A percentile compares a stretch with the other conserved stretches of the same genome.
Evolutionary conservation across 2,797 vertebrate genomes (phyloP).

Genomic region (Gouania willdenowi): DNA sequence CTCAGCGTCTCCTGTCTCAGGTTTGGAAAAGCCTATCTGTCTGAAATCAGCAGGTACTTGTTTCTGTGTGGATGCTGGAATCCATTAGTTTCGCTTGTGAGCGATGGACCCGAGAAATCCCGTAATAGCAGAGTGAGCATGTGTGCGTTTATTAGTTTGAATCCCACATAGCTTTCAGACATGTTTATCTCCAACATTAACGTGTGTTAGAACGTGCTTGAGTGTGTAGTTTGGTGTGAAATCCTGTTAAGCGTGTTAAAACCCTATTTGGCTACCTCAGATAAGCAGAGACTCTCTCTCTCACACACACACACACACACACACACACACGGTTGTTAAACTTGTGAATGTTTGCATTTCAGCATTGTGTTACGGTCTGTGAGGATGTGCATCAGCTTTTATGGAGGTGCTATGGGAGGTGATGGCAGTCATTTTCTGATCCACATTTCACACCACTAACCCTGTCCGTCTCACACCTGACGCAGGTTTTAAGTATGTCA

Average conservation of each 20-base stretch:
- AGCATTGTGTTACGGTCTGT: slow-evolving; percentile 2
- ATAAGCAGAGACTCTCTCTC: slow-evolving; percentile 39
- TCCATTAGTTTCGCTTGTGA: slow-evolving; percentile 59
- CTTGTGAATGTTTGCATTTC: slow-evolving; percentile 9
- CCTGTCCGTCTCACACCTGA: slow-evolving; percentile 1
- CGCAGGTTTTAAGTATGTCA: neutral
- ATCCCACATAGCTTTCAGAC: slow-evolving; percentile 63
- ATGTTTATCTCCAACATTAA: slow-evolving; percentile 66
- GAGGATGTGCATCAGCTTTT: slow-evolving; percentile 5
- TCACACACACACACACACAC: slow-evolving; percentile 6
- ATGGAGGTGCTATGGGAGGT: slow-evolving; percentile 9
- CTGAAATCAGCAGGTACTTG: slow-evolving; percentile 21
- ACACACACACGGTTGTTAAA: slow-evolving; percentile 11
- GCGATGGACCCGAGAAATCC: slow-evolving; percentile 60
- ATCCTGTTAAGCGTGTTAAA: slow-evolving; percentile 66
- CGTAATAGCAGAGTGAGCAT: slow-evolving; percentile 43
- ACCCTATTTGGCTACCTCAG: slow-evolving; percentile 57
- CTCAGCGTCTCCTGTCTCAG: slow-evolving; percentile 6
- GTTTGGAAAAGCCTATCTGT: slow-evolving; percentile 17
- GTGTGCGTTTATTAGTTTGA: slow-evolving; percentile 40
- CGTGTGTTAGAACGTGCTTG: slow-evolving; percentile 41
- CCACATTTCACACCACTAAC: slow-evolving; percentile 10
- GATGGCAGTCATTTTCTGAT: slow-evolving; percentile 22
- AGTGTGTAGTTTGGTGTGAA: slow-evolving; percentile 58
- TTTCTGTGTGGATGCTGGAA: slow-evolving; percentile 25